Evolutionary conservation across 2,888 invertebrate genomes (phyloP), one percentile per base, ranked within the genome.

Genomic region (Drosophila borborema): DNA sequence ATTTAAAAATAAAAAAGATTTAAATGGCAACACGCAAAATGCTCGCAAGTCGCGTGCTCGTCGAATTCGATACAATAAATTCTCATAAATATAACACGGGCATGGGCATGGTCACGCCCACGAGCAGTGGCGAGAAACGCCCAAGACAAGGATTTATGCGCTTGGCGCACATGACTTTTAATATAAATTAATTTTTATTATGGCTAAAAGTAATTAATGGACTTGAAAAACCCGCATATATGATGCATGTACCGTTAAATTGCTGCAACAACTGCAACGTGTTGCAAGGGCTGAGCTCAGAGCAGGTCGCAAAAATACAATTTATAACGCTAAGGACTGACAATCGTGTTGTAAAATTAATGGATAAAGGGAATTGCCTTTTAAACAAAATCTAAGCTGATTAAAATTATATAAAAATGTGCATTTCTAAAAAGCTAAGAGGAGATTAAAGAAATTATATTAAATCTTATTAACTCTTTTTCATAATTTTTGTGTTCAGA

Each of bases 121-220:
- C 46, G 10, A 38, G 54, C 54, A 23, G 55, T 6, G 23, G 40
- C 53, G 58, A 63, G 18, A 18, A 68, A 72, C 72, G 72, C 62
- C 77, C 85, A 89, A 86, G 86, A 86, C 86, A 80, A 82, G 89
- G 86, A 86, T 86, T 86, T 86, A 86, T 86, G 84, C 82, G 79
- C 65, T 53, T 70, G 82, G 60, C 72, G 86, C 82, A 73, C 77
- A 80, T 86, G 86, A 86, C 89, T 86, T 86, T 88, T 85, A 86
- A 86, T 86, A 86, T 88, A 89, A 86, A 86, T 86, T 86, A 86
- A 86, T 86, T 86, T 88, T 89, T 86, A 88, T 89, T 86, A 86
- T 82, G 82, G 83, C 82, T 78, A 82, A 88, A 86, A 86, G 88
- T 86, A 86, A 86, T 86, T 86, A 86, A 86, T 86, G 86, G 86